phyloP scores from a whole-genome alignment of 2,797 vertebrate species.

The Centropyge bicolor region DNA sequence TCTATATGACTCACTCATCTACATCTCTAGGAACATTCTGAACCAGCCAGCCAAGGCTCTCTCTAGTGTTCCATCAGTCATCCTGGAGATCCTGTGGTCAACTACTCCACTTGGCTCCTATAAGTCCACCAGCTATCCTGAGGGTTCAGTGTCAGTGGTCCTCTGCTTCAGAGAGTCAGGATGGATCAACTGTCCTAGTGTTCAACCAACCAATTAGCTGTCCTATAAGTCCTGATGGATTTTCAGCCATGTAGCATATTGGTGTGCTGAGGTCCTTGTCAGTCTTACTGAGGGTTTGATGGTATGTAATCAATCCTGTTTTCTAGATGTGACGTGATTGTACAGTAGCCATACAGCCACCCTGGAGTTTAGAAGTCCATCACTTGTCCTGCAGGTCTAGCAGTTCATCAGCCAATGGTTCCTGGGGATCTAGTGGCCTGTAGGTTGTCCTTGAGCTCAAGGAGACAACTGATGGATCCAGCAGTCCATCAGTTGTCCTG shows the following conservation, averaged over 20 bases:
- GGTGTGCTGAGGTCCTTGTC: background rate
- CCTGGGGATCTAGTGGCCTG: accelerated
- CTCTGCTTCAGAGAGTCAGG: background rate
- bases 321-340: background rate
- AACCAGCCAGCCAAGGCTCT: background rate
- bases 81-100: slow-evolving; percentile 54
- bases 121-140: background rate
- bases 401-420: background rate
- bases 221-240: background rate
- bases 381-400: background rate
- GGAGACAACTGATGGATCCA: background rate
- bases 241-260: background rate
- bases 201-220: background rate
- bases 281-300: background rate
- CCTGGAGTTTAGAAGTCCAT: background rate
- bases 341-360: background rate
- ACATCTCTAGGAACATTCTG: background rate
- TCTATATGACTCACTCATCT: background rate
- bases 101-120: slow-evolving; percentile 11
- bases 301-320: background rate
- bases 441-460: background rate
- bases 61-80: background rate
- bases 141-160: too few relatives aligned
- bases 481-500: background rate
- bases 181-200: background rate